phyloP scores from a whole-genome alignment of 2,113 vertebrate genomes.

The Amphiprion ocellaris region DNA sequence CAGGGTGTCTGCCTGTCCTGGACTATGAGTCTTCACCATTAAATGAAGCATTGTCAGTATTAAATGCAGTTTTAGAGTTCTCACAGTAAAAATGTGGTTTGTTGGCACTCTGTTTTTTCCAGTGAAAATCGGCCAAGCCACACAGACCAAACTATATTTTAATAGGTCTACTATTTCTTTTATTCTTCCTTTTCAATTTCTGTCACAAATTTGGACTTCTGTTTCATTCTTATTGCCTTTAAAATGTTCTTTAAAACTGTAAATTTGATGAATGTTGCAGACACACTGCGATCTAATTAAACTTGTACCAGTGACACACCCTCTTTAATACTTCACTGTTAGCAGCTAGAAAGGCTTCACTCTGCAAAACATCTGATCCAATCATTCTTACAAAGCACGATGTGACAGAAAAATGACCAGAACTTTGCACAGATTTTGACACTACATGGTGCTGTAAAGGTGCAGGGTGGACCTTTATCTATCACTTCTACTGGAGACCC shows the following conservation, averaged over 20 bases:
- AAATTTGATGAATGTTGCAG: slow-evolving; percentile 18
- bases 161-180: slow-evolving; percentile 48
- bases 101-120: slow-evolving; percentile 56
- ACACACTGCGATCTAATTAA: slow-evolving; percentile 23
- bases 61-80: slow-evolving; percentile 52
- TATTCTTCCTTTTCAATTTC: slow-evolving; percentile 45
- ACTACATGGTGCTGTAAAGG: neutral
- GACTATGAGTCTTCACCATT: slow-evolving; percentile 17
- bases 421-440: slow-evolving; percentile 32
- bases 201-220: slow-evolving; percentile 37
- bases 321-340: slow-evolving; percentile 18
- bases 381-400: slow-evolving; percentile 1
- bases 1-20: slow-evolving; percentile 12
- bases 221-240: slow-evolving; percentile 16
- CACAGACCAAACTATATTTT: slow-evolving; percentile 65
- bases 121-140: slow-evolving; percentile 57
- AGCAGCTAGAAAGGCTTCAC: slow-evolving; percentile 17
- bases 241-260: slow-evolving; percentile 1
- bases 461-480: slow-evolving; percentile 31
- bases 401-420: slow-evolving; percentile 2
- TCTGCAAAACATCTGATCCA: neutral
- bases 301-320: slow-evolving; percentile 20
- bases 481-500: slow-evolving; percentile 8
- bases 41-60: slow-evolving; percentile 38
- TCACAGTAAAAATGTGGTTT: slow-evolving; percentile 63